phyloP scores from a whole-genome alignment of 2,113 vertebrate genomes.

The Pyxicephalus adspersus region DNA sequence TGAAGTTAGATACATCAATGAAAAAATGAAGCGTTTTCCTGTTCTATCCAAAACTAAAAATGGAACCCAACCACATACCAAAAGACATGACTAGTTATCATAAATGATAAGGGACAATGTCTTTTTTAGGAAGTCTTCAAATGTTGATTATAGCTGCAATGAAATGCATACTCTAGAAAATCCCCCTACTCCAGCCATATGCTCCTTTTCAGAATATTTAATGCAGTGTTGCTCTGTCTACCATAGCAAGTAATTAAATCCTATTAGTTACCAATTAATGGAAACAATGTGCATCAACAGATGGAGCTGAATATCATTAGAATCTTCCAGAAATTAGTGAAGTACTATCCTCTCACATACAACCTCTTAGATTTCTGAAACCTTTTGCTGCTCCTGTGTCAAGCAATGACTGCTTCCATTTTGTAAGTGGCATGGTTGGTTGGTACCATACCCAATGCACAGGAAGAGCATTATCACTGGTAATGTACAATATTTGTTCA shows the following conservation, averaged over 20 bases:
- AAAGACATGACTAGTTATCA: neutral
- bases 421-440: neutral
- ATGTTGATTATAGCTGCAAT: constrained; percentile 3
- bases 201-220: constrained; percentile 22
- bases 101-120: neutral
- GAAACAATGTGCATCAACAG: constrained; percentile 48
- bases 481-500: no score
- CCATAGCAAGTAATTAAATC: constrained; percentile 51
- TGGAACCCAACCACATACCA: no score
- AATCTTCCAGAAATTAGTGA: constrained; percentile 5
- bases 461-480: no score
- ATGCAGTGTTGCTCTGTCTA: constrained; percentile 40
- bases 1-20: no score
- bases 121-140: neutral
- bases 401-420: neutral
- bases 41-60: no score
- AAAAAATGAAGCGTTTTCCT: no score
- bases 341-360: constrained; percentile 12
- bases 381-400: neutral
- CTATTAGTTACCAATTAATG: constrained; percentile 46
- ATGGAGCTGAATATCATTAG: constrained; percentile 39
- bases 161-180: constrained; percentile 4
- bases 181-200: constrained; percentile 37
- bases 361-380: constrained; percentile 16
- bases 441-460: no score